Percentiles rank a stretch among this genome's conserved stretches.
These are phyloP conservation scores for Chaetura pelagica DNA, from an alignment of 2,113 vertebrate genomes.

Conservation along the genomic window DNA sequence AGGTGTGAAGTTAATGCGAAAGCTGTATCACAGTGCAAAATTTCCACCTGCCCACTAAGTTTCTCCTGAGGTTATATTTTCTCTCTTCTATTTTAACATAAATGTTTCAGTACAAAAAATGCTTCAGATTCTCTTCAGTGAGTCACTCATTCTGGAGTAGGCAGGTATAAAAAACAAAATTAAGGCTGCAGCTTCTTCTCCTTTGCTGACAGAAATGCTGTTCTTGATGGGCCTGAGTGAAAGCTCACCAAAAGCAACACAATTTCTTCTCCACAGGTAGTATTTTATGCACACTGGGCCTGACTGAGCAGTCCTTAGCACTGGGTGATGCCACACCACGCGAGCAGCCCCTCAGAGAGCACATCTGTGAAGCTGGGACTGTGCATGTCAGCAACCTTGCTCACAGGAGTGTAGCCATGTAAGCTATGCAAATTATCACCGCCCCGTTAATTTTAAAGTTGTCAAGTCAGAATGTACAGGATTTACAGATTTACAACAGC, in stretches of 20 bases:
- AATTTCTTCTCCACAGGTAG: background rate
- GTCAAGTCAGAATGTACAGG: background rate
- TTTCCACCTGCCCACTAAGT: slow-evolving; percentile 72
- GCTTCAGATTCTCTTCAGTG: background rate
- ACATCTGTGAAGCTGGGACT: accelerated
- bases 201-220: background rate
- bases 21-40: slow-evolving; percentile 77
- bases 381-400: background rate
- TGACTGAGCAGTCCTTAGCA: background rate
- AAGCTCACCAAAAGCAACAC: background rate
- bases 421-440: background rate
- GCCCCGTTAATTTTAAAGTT: background rate
- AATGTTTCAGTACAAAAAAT: slow-evolving; percentile 23
- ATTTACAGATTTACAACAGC: background rate
- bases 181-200: slow-evolving; percentile 63
- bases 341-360: background rate
- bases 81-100: background rate
- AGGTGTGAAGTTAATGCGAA: slow-evolving; percentile 53
- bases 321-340: background rate
- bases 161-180: slow-evolving; percentile 52
- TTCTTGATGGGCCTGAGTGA: background rate
- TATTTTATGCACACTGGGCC: background rate
- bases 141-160: background rate
- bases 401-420: accelerated
- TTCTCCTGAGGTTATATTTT: slow-evolving; percentile 63